These are phyloP conservation scores for Dissostichus mawsoni DNA, from an alignment of 2,113 vertebrate genomes.

Conservation along the genomic window DNA sequence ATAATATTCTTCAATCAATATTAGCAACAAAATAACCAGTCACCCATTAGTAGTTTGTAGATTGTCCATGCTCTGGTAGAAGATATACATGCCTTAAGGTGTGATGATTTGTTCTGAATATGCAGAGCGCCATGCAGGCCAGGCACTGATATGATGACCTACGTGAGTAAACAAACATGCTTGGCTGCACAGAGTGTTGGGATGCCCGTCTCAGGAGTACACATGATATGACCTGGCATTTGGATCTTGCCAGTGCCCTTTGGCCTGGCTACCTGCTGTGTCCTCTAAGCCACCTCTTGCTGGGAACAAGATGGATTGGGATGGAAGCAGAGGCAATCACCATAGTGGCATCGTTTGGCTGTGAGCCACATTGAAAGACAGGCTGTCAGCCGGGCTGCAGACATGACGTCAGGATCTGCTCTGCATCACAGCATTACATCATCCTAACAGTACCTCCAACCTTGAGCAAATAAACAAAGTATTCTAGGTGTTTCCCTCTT, in stretches of 20 bases:
- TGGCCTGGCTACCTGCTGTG: conserved; percentile 44
- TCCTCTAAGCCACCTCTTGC: conserved; percentile 21
- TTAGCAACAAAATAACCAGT: neutral
- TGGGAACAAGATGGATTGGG: conserved; percentile 13
- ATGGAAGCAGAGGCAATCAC: neutral
- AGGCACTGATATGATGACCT: conserved; percentile 34
- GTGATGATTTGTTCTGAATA: conserved; percentile 38
- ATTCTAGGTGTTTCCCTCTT: neutral
- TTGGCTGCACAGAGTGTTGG: conserved; percentile 37
- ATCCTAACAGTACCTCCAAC: neutral
- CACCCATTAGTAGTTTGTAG: neutral
- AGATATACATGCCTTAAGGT: conserved; percentile 15
- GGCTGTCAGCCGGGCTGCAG: conserved; percentile 15
- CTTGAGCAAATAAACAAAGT: neutral
- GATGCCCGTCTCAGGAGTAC: conserved; percentile 45
- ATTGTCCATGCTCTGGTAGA: conserved; percentile 25
- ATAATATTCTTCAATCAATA: neutral
- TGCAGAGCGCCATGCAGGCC: neutral
- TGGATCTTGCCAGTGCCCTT: conserved; percentile 51
- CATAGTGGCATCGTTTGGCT: conserved; percentile 12
- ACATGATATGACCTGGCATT: conserved; percentile 65
- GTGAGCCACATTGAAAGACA: conserved; percentile 20
- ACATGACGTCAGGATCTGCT: conserved; percentile 4
- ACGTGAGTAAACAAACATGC: conserved; percentile 42
- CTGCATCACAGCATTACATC: conserved; percentile 17